Base-by-base conservation (phyloP, 2,797 vertebrate species). In the Leptoclinus maculatus region DNA sequence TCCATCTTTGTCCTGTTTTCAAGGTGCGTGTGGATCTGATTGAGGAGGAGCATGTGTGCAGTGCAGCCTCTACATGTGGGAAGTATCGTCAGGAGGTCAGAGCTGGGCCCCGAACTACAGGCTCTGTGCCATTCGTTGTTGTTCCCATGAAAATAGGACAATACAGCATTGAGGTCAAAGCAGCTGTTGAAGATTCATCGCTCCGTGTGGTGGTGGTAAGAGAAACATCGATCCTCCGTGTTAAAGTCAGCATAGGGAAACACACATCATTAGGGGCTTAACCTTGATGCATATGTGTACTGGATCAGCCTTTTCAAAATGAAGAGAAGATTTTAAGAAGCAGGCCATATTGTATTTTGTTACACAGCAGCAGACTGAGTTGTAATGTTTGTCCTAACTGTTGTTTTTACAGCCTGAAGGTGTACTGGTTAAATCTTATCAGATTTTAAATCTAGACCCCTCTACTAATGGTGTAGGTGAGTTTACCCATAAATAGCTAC, bases 121-220 rank as follows among this genome's bases (percentile, higher is more conserved):
- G 83, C 23, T 66, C 95, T 0, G 92, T 98, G 0, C 93, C 96
- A 0, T 97, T 96, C 0, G 7, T 97, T 72, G 71, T 98, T 1
- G 95, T 97, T 53, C 97, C 97, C 8, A 87, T 97, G 85, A 90
- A 88, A 53, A 29, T 92, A 0, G 96, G 96, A 1, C 16, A 89
- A 0, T 91, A 91, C 0, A 76, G 59, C 0, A 76, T 98, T 0
- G 95, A 97, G 80, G 95, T 98, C 78, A 97, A 96, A 89, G 97
- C 96, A 0, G 82, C 94, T 0, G 95, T 97, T 5, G 87, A 74
- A 54, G 78, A 92, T 16, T 47, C 8, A 0, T 80, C 51, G 0
- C 59, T 88, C 32, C 57, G 49, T 0, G 97, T 78, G 10, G 97
- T 98, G 1, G 96, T 98, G 96, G 97, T 98, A 87, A 94, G 97